Evolutionary conservation across 2,888 invertebrate genomes (phyloP), one percentile per base, ranked within the genome.

Genomic region (Nymphalis urticae): DNA sequence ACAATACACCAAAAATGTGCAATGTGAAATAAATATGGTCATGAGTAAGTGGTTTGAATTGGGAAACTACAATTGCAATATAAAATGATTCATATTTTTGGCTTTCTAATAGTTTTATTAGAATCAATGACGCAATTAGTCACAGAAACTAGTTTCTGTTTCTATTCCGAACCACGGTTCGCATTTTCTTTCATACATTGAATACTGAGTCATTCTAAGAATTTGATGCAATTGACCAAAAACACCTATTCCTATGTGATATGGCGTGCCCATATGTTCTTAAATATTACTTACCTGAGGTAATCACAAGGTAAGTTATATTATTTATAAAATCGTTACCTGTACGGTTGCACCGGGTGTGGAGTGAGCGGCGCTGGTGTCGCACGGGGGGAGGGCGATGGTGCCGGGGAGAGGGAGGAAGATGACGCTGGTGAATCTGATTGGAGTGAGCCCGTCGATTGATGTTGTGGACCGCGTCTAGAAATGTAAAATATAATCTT

Each of bases 361-460:
- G 82, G 79, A 21, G 84, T 81, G 68, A 90, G 88, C 27, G 95
- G 95, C 73, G 95, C 93, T 51, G 95, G 95, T 1, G 95, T 95
- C 64, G 95, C 95, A 73, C 95, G 93, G 9, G 96, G 95, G 48
- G 95, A 95, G 60, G 95, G 95, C 0, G 95, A 95, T 21, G 97
- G 96, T 73, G 96, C 95, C 10, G 97, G 97, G n/a, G 97, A 97
- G 68, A 96, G 95, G 63, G 96, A 96, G 77, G 96, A 96, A 78
- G 96, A 96, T 9, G 96, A 96, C 79, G 96, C 97, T 9, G 96
- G 96, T 69, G 96, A 96, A 86, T 96, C 96, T 62, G 97, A 97
- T 87, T 97, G 97, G 62, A 96, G 92, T 3, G 96, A 96, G 21
- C 96, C 96, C 61, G 96, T 96, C 1, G 97, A 97, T 83, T 97